Evolutionary conservation across 2,797 vertebrate genomes (phyloP), one percentile per base, ranked within the genome.

Genomic region (Enteromius viviparus): DNA sequence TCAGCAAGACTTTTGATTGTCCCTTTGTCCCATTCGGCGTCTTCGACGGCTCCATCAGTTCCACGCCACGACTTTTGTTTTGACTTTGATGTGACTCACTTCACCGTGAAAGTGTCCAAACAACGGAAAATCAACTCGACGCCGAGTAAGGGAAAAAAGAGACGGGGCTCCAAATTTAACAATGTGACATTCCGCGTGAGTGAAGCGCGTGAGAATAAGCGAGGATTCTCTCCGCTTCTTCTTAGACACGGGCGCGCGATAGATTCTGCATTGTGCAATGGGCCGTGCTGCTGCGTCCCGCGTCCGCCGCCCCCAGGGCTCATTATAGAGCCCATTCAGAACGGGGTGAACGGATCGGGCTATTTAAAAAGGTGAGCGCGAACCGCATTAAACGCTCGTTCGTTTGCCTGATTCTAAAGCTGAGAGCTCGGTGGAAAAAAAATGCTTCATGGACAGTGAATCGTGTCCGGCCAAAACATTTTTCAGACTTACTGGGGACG

Each of bases 331-430:
- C 86, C 89, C 90, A 89, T 87, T 90, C 91, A 91, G 91, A 96
- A 95, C 91, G 89, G 93, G 92, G 92, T 96, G 96, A 96, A 96
- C 96, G 94, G 95, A 96, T 95, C 93, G 93, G 93, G 90, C 91
- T 89, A 92, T 93, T 94, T 94, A 91, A 90, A 94, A 53, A 95
- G 93, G 94, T 94, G 93, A 94, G 91, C 93, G 90, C 87, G 87
- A 90, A 92, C 82, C 90, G 85, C 88, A 92, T 93, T 93, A 92
- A 93, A 92, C 88, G 87, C 87, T 83, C 88, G 86, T 90, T 91
- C 53, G 71, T 88, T 65, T 84, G 80, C 66, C 62, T 58, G 60
- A 69, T 47, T 23, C 87, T 86, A 86, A 83, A 86, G 90, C 88
- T 83, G 88, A 89, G 86, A 89, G 83, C 85, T 86, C 69, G 75